phyloP scores from a whole-genome alignment of 2,113 vertebrate genomes.

The Rhinogobius similis region DNA sequence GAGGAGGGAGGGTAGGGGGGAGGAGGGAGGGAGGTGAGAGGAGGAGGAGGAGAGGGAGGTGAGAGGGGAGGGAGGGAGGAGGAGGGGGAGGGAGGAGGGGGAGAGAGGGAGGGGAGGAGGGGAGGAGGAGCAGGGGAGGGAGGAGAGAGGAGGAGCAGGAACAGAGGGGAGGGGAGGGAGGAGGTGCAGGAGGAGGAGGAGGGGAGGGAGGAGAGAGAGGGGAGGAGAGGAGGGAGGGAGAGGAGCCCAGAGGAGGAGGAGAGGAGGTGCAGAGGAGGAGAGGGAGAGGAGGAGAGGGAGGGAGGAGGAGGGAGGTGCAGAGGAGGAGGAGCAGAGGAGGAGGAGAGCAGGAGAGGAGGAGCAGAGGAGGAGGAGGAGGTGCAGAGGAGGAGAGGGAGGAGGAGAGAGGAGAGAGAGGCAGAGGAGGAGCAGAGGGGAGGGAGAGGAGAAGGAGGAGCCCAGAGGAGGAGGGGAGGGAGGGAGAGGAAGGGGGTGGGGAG shows the following conservation, averaged over 20 bases:
- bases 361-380: too few relatives aligned
- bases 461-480: too few relatives aligned
- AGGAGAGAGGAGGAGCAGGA: background rate
- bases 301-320: too few relatives aligned
- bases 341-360: too few relatives aligned
- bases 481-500: too few relatives aligned
- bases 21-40: too few relatives aligned
- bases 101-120: background rate
- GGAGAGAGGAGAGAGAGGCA: too few relatives aligned
- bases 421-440: too few relatives aligned
- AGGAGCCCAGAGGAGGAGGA: background rate
- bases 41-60: too few relatives aligned
- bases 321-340: background rate
- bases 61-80: too few relatives aligned
- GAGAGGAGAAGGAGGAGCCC: too few relatives aligned
- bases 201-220: background rate
- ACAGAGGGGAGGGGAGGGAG: background rate
- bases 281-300: background rate
- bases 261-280: background rate
- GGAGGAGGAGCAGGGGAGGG: background rate
- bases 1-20: background rate
- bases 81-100: background rate
- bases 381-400: too few relatives aligned
- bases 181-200: background rate
- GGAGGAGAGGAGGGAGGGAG: background rate